phyloP scores from a whole-genome alignment of 2,888 invertebrate species.

The Choristoneura rosaceana region DNA sequence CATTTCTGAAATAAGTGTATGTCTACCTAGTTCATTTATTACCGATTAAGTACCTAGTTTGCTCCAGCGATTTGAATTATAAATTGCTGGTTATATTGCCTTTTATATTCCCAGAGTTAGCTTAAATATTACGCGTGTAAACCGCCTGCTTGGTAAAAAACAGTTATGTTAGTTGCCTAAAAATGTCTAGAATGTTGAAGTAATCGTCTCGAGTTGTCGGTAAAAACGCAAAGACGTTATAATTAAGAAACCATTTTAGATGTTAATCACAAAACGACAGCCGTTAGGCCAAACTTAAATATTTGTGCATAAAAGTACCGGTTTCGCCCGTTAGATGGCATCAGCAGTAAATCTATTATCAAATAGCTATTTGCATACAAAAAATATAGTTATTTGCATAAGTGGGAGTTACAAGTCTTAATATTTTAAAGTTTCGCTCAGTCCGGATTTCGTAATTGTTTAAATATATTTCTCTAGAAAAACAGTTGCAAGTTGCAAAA shows the following conservation, averaged over 20 bases:
- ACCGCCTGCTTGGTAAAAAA: neutral
- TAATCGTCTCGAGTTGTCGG: neutral
- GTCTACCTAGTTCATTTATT: no score
- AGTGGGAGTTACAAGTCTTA: constrained; percentile 14
- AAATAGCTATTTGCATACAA: constrained; percentile 21
- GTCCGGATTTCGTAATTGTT: neutral
- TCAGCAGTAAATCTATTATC: constrained; percentile 11
- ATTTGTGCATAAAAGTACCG: constrained; percentile 23
- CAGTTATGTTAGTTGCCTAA: neutral
- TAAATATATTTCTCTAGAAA: no score
- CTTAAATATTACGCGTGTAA: neutral
- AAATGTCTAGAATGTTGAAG: constrained; percentile 3
- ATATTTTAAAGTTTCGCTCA: constrained; percentile 1
- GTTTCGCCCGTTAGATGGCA: constrained; percentile 19
- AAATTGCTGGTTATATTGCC: no score
- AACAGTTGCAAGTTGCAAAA: no score
- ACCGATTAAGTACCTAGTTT: no score
- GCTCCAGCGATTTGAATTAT: no score
- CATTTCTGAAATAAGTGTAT: no score
- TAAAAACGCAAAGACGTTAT: constrained; percentile 1
- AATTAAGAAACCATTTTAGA: constrained; percentile 8
- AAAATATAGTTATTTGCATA: constrained; percentile 15
- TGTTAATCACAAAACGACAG: constrained; percentile 1
- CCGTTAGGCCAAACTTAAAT: constrained; percentile 1
- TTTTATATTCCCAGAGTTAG: no score